Percentiles rank a stretch among this genome's conserved stretches.
Conservation (phyloP, 2,888 invertebrate genomes). For the Sphinx pinastri region DNA sequence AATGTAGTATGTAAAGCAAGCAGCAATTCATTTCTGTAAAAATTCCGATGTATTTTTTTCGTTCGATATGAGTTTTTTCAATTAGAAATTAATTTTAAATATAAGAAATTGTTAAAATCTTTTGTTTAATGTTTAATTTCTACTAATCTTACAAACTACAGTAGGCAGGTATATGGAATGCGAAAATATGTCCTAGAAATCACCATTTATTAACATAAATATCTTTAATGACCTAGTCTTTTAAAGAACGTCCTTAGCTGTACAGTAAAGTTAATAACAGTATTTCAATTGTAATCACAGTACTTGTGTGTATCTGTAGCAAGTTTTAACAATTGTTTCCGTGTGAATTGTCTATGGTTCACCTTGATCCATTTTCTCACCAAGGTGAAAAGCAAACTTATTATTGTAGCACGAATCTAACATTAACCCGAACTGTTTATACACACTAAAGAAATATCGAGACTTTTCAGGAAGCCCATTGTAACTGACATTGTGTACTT, state of each 20-base stretch:
- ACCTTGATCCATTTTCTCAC: slow-evolving; percentile 12
- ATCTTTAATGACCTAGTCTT: no score
- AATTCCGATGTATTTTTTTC: no score
- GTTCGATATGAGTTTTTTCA: no score
- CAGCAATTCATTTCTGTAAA: no score
- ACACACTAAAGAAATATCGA: not conserved
- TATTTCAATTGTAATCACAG: not conserved
- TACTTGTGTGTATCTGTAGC: not conserved
- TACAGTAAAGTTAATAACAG: slow-evolving; percentile 5
- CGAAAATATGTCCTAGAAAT: not conserved
- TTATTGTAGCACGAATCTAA: not conserved
- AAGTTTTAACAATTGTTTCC: not conserved
- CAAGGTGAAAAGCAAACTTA: slow-evolving; percentile 1
- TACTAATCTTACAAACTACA: not conserved
- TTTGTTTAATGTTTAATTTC: not conserved
- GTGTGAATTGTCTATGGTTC: slow-evolving; percentile 5
- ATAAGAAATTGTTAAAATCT: not conserved
- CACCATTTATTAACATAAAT: no score
- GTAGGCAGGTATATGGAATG: no score
- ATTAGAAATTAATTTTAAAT: no score
- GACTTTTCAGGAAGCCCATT: no score
- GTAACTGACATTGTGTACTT: no score
- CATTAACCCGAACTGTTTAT: not conserved
- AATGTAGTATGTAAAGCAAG: no score
- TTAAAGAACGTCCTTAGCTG: not conserved